Evolutionary conservation across 2,113 vertebrate genomes (phyloP).

Genomic region (Apaloderma vittatum): DNA sequence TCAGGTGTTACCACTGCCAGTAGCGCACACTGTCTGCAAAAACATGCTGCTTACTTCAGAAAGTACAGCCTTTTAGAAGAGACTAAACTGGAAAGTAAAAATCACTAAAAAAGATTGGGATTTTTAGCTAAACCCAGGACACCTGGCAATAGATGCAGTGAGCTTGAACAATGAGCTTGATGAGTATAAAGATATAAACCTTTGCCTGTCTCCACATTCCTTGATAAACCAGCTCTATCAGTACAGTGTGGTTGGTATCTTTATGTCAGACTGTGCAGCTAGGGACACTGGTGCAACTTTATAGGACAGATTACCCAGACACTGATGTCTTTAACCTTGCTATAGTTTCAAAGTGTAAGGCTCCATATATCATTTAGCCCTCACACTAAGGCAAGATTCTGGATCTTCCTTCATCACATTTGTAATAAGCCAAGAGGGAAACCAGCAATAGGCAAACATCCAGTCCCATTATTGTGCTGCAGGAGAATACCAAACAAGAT

Average conservation of each 20-base stretch:
- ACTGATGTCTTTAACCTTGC: neutral
- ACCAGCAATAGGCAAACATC: neutral
- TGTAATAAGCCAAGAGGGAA: neutral
- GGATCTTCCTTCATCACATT: neutral
- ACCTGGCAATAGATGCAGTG: neutral
- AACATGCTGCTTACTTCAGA: too few relatives aligned
- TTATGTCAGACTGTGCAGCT: neutral
- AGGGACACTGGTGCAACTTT: accelerated
- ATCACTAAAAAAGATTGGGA: too few relatives aligned
- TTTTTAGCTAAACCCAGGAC: too few relatives aligned
- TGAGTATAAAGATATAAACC: neutral
- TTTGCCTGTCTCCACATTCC: neutral
- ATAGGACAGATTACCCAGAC: neutral
- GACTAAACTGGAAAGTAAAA: too few relatives aligned
- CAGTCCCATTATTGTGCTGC: neutral
- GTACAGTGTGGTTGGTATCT: neutral
- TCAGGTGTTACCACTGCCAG: too few relatives aligned
- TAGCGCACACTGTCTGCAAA: too few relatives aligned
- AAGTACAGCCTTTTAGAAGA: too few relatives aligned
- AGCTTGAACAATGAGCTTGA: neutral
- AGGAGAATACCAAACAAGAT: neutral
- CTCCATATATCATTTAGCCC: neutral
- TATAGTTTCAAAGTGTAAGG: neutral
- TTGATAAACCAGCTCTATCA: neutral
- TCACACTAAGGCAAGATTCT: neutral